Percentiles rank a stretch among this genome's conserved stretches.
These are phyloP conservation scores for Drosophila kepulauana DNA, from an alignment of 1,140 invertebrate species.

Conservation along the genomic window DNA sequence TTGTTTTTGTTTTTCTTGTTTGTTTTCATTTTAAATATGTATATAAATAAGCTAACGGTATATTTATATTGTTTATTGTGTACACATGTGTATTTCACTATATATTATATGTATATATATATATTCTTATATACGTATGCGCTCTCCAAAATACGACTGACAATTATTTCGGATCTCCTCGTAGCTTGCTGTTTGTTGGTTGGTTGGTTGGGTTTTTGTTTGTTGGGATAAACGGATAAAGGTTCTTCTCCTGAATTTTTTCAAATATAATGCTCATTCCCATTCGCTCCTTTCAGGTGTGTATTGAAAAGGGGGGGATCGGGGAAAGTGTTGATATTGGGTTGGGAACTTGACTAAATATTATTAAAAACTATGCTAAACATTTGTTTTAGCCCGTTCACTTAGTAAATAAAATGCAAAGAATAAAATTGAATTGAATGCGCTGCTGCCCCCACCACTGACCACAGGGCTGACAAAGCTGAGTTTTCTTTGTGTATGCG, in stretches of 20 bases:
- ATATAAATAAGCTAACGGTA: constrained; percentile 82
- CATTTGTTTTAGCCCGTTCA: constrained; percentile 58
- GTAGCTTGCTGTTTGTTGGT: neutral
- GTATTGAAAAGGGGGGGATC: neutral
- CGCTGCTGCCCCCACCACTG: constrained; percentile 15
- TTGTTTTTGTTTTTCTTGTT: constrained; percentile 55
- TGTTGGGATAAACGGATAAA: constrained; percentile 17
- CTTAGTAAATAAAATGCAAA: constrained; percentile 80
- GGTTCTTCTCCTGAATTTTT: constrained; percentile 13
- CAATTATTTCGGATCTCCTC: constrained; percentile 10
- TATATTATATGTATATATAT: constrained; percentile 41
- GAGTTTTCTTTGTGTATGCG: constrained; percentile 17
- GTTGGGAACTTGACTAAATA: constrained; percentile 65
- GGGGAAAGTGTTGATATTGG: constrained; percentile 17
- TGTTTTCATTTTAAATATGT: constrained; percentile 59
- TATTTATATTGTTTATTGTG: constrained; percentile 74
- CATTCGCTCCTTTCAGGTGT: constrained; percentile 5
- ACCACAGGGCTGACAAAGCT: constrained; percentile 49
- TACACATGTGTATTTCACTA: constrained; percentile 50
- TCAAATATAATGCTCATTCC: neutral
- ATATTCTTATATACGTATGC: constrained; percentile 60
- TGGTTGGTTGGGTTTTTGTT: constrained; percentile 8
- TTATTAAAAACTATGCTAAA: constrained; percentile 63
- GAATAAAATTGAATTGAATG: constrained; percentile 62
- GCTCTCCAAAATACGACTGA: constrained; percentile 28